Evolutionary conservation across 2,888 invertebrate genomes (phyloP).

Genomic region (Myopa testacea): DNA sequence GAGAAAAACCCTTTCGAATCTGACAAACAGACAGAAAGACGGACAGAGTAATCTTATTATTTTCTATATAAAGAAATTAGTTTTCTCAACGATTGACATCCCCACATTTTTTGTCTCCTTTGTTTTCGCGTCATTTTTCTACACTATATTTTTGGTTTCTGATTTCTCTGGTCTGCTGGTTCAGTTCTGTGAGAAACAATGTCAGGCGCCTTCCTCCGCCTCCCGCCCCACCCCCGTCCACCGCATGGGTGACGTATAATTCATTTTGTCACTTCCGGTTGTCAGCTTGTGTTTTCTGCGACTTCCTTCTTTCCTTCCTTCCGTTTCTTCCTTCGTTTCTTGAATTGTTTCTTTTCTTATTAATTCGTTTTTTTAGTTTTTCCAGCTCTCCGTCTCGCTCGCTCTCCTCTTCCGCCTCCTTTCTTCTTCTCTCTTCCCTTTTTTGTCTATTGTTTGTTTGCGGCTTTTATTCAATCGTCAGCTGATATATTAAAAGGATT

Average conservation of each 20-base stretch:
- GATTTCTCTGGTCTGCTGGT: background rate
- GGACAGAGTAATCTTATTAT: constrained; percentile 22
- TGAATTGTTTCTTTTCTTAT: constrained; percentile 15
- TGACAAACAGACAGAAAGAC: constrained; percentile 2
- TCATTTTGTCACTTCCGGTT: constrained; percentile 41
- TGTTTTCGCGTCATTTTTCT: background rate
- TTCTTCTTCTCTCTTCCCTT: background rate
- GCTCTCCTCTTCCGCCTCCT: no score
- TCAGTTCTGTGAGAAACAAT: background rate
- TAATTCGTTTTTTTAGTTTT: background rate
- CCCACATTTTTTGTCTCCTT: background rate
- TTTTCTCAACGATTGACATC: constrained; percentile 17
- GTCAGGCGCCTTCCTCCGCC: background rate
- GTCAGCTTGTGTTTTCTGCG: constrained; percentile 33
- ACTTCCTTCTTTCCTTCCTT: constrained; percentile 24
- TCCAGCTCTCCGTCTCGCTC: background rate
- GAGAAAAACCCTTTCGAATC: background rate
- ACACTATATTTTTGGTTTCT: background rate
- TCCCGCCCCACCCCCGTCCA: background rate
- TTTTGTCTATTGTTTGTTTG: constrained; percentile 20
- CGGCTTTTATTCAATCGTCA: constrained; percentile 28
- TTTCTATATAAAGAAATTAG: constrained; percentile 27
- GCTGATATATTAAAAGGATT: constrained; percentile 29
- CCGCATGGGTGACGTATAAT: constrained; percentile 29
- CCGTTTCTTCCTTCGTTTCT: background rate